Percentiles rank a stretch among this genome's conserved stretches.
Conservation (phyloP, 2,888 invertebrate species). For the Cataglyphis rosenhaueri region DNA sequence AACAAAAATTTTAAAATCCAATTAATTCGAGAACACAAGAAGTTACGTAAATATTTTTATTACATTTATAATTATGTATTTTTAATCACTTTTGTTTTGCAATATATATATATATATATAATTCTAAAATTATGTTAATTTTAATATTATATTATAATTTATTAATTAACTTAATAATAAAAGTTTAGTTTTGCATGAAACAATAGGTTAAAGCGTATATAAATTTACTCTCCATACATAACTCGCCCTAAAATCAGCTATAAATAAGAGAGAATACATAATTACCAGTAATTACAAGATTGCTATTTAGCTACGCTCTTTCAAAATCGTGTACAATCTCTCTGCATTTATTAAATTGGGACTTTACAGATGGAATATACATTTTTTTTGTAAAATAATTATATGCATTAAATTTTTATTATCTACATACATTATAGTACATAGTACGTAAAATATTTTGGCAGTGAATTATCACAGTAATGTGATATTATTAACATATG, state of each 20-base stretch:
- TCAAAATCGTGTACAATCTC: conserved; percentile 31
- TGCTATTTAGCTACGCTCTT: conserved; percentile 33
- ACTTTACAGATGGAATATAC: not conserved
- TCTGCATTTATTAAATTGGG: not conserved
- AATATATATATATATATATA: not conserved
- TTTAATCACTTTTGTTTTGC: not conserved
- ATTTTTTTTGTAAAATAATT: too few species aligned
- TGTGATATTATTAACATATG: too few species aligned
- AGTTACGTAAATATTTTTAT: conserved; percentile 7
- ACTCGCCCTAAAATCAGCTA: conserved; percentile 2
- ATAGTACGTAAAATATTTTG: too few species aligned
- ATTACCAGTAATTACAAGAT: conserved; percentile 45
- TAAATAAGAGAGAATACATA: conserved; percentile 44
- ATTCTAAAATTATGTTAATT: not conserved
- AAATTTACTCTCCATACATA: conserved; percentile 1
- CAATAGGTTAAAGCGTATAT: conserved; percentile 2
- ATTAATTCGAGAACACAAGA: not conserved
- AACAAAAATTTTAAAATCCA: conserved; percentile 5
- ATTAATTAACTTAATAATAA: not conserved
- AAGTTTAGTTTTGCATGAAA: not conserved
- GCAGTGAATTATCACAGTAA: too few species aligned
- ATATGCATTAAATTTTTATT: too few species aligned
- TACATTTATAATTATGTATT: not conserved
- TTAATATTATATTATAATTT: not conserved
- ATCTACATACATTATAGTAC: too few species aligned